A percentile compares a stretch with the other conserved stretches of the same genome.
phyloP scores from a whole-genome alignment of 2,113 vertebrate species.

The Cervus canadensis region DNA sequence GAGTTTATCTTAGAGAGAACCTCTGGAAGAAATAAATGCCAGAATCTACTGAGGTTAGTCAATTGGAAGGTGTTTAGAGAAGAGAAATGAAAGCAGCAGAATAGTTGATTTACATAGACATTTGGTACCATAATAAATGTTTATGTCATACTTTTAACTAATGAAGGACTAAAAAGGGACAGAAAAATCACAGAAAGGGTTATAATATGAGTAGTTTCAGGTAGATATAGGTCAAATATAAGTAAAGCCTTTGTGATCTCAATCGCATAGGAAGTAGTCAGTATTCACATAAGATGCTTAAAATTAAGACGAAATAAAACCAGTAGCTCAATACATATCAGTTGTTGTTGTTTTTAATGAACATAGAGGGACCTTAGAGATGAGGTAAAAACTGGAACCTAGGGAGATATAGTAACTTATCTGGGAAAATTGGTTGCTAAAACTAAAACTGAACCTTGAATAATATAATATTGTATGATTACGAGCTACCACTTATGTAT shows the following conservation, averaged over 20 bases:
- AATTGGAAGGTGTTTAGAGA: conserved; percentile 5
- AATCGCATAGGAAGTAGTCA: not conserved
- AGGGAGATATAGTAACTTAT: not conserved
- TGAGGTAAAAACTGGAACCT: not conserved
- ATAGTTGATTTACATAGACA: not conserved
- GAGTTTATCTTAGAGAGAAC: not conserved
- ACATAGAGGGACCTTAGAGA: not conserved
- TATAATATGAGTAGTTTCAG: conserved; percentile 19
- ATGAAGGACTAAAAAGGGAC: not conserved
- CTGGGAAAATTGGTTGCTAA: not conserved
- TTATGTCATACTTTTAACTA: conserved; percentile 26
- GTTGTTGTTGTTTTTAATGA: not conserved
- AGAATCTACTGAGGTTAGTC: conserved; percentile 32
- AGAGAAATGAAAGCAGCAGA: not conserved
- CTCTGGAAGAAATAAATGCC: conserved; percentile 7
- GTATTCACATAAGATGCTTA: conserved; percentile 21
- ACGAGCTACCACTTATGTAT: not conserved
- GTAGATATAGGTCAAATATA: not conserved
- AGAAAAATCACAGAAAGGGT: not conserved
- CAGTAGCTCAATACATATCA: not conserved
- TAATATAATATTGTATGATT: not conserved
- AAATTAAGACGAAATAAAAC: conserved; percentile 35
- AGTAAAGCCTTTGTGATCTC: conserved; percentile 5
- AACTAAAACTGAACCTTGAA: not conserved
- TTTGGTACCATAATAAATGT: conserved; percentile 8